Evolutionary conservation across 2,797 vertebrate genomes (phyloP).

Genomic region (Pempheris klunzingeri): DNA sequence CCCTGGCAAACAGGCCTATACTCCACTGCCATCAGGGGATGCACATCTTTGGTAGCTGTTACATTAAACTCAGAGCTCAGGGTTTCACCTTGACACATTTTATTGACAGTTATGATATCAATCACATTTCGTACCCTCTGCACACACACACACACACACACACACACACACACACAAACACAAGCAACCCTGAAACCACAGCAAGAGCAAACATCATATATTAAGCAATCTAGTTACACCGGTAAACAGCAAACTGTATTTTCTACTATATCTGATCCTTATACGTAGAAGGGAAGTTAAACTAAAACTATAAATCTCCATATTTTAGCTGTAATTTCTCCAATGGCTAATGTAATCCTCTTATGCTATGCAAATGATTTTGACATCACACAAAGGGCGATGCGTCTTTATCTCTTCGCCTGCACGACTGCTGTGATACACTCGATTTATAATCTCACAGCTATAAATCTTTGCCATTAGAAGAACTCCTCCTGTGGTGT

Average conservation of each 20-base stretch:
- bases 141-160: too few species aligned
- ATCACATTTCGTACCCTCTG: too few species aligned
- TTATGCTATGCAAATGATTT: conserved; percentile 21
- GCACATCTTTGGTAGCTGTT: too few species aligned
- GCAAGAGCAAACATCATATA: not conserved
- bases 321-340: conserved; percentile 27
- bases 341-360: conserved; percentile 29
- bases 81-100: too few species aligned
- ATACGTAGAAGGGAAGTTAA: conserved; percentile 4
- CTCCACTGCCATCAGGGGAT: too few species aligned
- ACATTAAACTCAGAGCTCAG: too few species aligned
- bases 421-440: conserved; percentile 12
- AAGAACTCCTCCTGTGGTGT: conserved; percentile 14
- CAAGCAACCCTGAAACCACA: too few species aligned
- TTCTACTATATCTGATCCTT: not conserved
- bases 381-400: conserved; percentile 27
- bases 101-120: too few species aligned
- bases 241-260: not conserved
- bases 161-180: too few species aligned
- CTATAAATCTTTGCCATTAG: conserved; percentile 23
- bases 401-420: conserved; percentile 23
- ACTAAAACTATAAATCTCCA: conserved; percentile 27
- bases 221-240: not conserved
- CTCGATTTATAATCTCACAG: conserved; percentile 24
- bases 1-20: too few species aligned